Percentiles rank a stretch among this genome's conserved stretches.
These are phyloP conservation scores for Lasiurus borealis DNA, from an alignment of 2,113 vertebrate genomes.

Conservation along the genomic window DNA sequence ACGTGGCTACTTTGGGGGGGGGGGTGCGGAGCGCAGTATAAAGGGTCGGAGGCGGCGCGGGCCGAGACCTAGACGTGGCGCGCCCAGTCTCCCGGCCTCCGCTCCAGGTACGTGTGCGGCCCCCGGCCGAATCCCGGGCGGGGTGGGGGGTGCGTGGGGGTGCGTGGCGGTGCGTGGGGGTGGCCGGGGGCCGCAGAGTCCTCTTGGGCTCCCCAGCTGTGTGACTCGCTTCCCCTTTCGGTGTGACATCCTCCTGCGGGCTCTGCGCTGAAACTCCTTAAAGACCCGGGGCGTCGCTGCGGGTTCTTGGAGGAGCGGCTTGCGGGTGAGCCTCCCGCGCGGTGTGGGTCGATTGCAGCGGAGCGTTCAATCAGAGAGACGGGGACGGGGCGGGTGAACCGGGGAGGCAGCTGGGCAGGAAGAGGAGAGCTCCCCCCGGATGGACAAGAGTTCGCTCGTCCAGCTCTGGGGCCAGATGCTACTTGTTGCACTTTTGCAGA, in stretches of 20 bases:
- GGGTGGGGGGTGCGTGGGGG: not conserved
- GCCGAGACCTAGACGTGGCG: slow-evolving; percentile 63
- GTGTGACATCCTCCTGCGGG: not conserved
- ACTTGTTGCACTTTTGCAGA: not conserved
- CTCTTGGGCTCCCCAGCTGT: not conserved
- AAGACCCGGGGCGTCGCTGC: not conserved
- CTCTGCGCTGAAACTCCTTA: not conserved
- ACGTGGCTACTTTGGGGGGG: not conserved
- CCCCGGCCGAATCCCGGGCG: not conserved
- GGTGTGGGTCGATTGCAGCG: not conserved
- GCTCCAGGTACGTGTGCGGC: slow-evolving; percentile 72
- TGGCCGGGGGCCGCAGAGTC: not conserved
- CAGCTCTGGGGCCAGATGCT: not conserved
- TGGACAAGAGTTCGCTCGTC: not conserved
- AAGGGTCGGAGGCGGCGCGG: slow-evolving; percentile 46
- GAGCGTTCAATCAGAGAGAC: not conserved
- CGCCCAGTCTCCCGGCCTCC: not conserved
- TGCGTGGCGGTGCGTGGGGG: not conserved
- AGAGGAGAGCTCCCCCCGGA: not conserved
- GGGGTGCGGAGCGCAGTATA: slow-evolving; percentile 24
- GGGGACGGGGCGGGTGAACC: not conserved
- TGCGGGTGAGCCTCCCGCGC: not conserved
- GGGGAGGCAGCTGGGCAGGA: not conserved
- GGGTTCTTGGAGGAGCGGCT: not conserved
- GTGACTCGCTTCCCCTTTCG: not conserved